Conservation (phyloP, 2,888 invertebrate species). For the Metalampra italica region DNA sequence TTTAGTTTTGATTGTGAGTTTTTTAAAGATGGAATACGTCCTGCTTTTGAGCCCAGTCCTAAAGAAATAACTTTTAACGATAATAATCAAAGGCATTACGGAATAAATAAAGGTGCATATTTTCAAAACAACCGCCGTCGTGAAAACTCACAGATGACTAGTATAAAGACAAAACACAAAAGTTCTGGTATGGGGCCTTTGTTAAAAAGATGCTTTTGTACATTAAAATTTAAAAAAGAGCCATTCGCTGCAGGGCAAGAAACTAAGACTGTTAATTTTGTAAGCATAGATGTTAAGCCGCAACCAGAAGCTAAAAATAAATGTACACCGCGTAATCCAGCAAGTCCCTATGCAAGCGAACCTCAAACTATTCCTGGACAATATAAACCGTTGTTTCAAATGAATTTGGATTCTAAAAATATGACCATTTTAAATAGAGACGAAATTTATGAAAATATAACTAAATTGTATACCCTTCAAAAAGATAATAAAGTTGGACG, state of each 20-base stretch:
- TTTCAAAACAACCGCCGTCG: not conserved
- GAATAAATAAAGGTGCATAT: not conserved
- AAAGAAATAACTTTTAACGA: not conserved
- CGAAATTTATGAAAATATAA: constrained; percentile 8
- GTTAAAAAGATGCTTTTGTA: constrained; percentile 30
- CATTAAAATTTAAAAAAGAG: constrained; percentile 16
- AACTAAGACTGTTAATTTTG: not conserved
- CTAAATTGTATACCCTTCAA: not conserved
- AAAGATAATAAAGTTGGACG: not conserved
- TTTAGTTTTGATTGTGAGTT: constrained; percentile 14
- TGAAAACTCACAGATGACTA: not conserved
- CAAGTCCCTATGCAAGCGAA: too few relatives aligned
- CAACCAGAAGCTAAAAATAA: not conserved
- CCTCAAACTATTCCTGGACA: too few relatives aligned
- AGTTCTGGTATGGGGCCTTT: constrained; percentile 20
- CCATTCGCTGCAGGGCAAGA: not conserved
- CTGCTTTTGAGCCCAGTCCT: not conserved
- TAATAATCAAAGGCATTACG: not conserved
- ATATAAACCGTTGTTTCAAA: constrained; percentile 10
- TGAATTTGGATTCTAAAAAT: constrained; percentile 15
- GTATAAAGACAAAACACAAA: constrained; percentile 1
- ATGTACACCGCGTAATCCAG: not conserved
- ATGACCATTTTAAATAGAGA: constrained; percentile 20
- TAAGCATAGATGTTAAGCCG: not conserved
- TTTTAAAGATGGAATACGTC: constrained; percentile 9